Evolutionary conservation across 2,113 vertebrate genomes (phyloP).

Genomic region (Microtus montanus): DNA sequence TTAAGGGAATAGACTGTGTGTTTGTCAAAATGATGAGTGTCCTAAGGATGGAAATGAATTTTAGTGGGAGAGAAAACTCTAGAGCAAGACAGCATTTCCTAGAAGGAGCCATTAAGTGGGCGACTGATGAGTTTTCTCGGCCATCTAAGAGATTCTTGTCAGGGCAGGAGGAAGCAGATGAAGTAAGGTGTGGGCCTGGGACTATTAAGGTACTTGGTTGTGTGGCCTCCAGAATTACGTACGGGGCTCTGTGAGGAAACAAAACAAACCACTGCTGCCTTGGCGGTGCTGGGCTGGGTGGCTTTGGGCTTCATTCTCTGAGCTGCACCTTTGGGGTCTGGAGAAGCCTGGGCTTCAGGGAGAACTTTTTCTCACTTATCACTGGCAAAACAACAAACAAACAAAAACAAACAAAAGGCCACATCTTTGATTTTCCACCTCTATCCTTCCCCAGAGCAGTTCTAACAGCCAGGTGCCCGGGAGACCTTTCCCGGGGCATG

Average conservation of each 20-base stretch:
- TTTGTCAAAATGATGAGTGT: not conserved
- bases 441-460: not conserved
- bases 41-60: not conserved
- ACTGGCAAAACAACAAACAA: not conserved
- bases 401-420: not conserved
- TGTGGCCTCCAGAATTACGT: not conserved
- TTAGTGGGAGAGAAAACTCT: not conserved
- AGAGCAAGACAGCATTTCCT: not conserved
- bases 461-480: conserved; percentile 46
- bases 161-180: accelerated
- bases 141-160: not conserved
- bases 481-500: conserved; percentile 34
- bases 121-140: not conserved
- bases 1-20: not conserved
- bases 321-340: not conserved
- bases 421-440: not conserved
- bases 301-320: not conserved
- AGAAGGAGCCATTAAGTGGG: not conserved
- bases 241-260: not conserved
- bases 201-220: not conserved
- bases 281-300: not conserved
- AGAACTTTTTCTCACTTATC: not conserved
- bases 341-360: not conserved
- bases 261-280: not conserved
- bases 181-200: not conserved